Percentiles rank a stretch among this genome's conserved stretches.
Evolutionary conservation across 1,140 invertebrate species (phyloP).

Genomic region (Pseudobourletiella spinata): DNA sequence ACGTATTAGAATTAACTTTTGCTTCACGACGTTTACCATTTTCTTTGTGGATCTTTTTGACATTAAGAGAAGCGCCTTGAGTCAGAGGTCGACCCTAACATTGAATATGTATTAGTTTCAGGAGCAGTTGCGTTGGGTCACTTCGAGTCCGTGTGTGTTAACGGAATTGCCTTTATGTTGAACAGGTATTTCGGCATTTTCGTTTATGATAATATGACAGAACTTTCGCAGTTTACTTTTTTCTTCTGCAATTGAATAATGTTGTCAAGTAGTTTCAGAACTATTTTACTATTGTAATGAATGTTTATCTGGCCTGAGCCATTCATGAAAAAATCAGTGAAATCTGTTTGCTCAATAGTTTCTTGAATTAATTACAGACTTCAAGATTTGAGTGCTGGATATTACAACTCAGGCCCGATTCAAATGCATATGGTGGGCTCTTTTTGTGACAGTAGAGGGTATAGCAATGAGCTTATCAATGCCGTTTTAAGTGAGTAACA

Average conservation of each 20-base stretch:
- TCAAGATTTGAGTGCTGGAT: conserved; percentile 70
- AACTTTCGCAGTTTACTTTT: too few relatives aligned
- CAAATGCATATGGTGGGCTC: conserved; percentile 84
- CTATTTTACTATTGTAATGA: not conserved
- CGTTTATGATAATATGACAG: not conserved
- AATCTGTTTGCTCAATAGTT: not conserved
- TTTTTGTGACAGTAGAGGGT: conserved; percentile 68
- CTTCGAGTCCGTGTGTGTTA: conserved; percentile 73
- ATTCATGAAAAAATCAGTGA: not conserved
- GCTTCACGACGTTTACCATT: not conserved
- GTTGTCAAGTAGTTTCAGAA: not conserved
- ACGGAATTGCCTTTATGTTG: conserved; percentile 43
- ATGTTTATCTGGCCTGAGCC: not conserved
- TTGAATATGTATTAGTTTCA: conserved; percentile 52
- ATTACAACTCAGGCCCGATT: conserved; percentile 66
- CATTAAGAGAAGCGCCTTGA: too few relatives aligned
- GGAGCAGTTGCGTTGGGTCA: conserved; percentile 79
- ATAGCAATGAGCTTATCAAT: conserved; percentile 81
- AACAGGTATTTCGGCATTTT: conserved; percentile 9
- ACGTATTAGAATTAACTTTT: not conserved
- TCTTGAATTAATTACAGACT: conserved; percentile 46
- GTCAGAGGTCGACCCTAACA: too few relatives aligned
- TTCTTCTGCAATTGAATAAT: too few relatives aligned
- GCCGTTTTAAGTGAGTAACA: conserved; percentile 81
- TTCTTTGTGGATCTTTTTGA: too few relatives aligned